Base-by-base conservation (phyloP, 2,888 invertebrate genomes). In the Phengaris alcon region DNA sequence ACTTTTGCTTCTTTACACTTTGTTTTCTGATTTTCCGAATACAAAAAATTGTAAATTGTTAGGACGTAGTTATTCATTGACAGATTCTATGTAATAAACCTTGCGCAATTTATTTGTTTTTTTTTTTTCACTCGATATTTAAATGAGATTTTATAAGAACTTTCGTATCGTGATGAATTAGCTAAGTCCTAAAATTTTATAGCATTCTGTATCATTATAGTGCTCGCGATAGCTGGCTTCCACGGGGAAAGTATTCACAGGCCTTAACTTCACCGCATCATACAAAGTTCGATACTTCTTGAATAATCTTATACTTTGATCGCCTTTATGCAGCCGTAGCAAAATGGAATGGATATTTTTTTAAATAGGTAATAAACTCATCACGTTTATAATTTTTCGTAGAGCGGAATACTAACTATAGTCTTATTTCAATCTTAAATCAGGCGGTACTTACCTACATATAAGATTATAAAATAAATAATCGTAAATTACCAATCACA, bases 181-280 rank as follows among this genome's bases (percentile, higher is more conserved):
- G 35, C 35, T 35, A 35, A 35, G 35, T 2, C 3, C 4, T 35
- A 0, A 35, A 35, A 4, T 35, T 35, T 35, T 35, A 64, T 64
- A 44, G 44, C 35, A 12, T 44, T 5, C 35, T 35, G 12, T 64
- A 75, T 68, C 75, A 78, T 76, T 51, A 22, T 54, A 64, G 75
- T 76, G 75, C 70, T 75, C 68, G 57, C 75, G 55, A 69, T 69
- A 22, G 69, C 22, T 48, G 57, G n/a, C 74, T 74, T 74, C 77
- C 77, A 75, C 74, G 12, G 77, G 77, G 77, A 77, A 77, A 77
- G 77, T 77, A 77, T 74, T 77, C 69, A 69, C 75, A 77, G 73
- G 74, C 74, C 59, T 68, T 59, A 76, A 59, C n/a, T 51, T 44
- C 68, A 22, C 76, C 59, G 57, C 76, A 68, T 74, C 70, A 55